Percentiles rank a stretch among this genome's conserved stretches.
Evolutionary conservation across 2,113 vertebrate species (phyloP).

Genomic region (Entomyzon cyanotis): DNA sequence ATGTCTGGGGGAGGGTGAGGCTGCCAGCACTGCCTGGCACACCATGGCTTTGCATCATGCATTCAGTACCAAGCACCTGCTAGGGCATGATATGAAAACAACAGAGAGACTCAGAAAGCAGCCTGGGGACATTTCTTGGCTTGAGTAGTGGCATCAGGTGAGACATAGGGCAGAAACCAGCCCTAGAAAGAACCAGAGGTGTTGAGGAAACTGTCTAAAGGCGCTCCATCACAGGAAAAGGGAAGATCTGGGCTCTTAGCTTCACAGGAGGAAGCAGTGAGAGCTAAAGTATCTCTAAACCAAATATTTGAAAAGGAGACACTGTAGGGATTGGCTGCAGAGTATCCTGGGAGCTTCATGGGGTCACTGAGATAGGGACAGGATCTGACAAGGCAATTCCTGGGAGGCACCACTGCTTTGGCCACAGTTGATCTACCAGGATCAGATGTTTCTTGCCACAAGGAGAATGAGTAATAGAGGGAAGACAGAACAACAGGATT

Average conservation of each 20-base stretch:
- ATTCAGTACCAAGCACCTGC: neutral
- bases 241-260: neutral
- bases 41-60: no score
- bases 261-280: neutral
- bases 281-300: neutral
- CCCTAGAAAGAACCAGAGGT: neutral
- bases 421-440: neutral
- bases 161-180: neutral
- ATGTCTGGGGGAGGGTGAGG: neutral
- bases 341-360: neutral
- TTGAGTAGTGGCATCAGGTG: neutral
- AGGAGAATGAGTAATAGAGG: neutral
- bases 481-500: neutral
- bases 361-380: neutral
- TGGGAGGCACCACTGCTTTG: fast-evolving
- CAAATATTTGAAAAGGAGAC: neutral
- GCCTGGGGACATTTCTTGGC: neutral
- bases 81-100: neutral
- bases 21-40: no score
- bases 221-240: neutral
- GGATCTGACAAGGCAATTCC: neutral
- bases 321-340: neutral
- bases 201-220: neutral
- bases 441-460: neutral
- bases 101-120: neutral